These are phyloP conservation scores for Cryptoprocta ferox DNA, from an alignment of 2,797 vertebrate species.

Conservation along the genomic window DNA sequence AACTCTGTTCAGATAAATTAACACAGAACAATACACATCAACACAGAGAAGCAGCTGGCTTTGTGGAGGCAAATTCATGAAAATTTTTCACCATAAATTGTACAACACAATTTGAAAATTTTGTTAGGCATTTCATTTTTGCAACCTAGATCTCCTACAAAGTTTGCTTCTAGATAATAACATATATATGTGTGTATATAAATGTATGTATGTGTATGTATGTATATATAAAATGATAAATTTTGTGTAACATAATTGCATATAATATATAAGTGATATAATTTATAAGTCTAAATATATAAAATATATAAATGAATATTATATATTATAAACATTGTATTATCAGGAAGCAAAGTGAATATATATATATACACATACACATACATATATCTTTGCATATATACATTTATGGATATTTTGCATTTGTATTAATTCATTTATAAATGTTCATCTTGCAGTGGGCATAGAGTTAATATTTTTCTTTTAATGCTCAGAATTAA, in stretches of 20 bases:
- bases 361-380: too few relatives aligned
- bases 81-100: neutral
- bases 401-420: neutral
- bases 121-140: neutral
- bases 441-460: neutral
- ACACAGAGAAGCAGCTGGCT: neutral
- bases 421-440: conserved; percentile 23
- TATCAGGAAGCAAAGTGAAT: neutral
- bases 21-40: neutral
- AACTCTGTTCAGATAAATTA: conserved; percentile 4
- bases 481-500: conserved; percentile 42
- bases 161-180: conserved; percentile 24
- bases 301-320: neutral
- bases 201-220: neutral
- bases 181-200: neutral
- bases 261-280: neutral
- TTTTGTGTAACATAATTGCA: neutral
- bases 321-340: neutral
- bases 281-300: neutral
- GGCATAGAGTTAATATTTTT: conserved; percentile 55
- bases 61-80: conserved; percentile 6
- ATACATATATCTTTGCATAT: too few relatives aligned
- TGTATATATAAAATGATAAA: neutral
- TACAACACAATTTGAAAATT: neutral
- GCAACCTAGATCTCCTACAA: neutral